Evolutionary conservation across 2,888 invertebrate genomes (phyloP).

Genomic region (Escarpia spicata): DNA sequence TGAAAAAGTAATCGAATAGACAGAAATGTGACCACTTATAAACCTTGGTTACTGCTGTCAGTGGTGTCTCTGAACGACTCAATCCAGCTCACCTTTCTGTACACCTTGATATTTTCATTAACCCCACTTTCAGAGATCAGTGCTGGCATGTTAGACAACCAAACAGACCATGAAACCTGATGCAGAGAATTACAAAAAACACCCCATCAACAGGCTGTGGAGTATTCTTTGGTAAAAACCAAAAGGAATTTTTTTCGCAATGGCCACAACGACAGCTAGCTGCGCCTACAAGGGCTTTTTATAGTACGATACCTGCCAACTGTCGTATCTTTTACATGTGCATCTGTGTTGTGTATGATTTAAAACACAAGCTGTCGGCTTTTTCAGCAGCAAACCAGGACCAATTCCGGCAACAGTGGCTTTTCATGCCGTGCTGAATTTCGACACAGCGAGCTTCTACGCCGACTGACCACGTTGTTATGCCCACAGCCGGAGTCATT

Average conservation of each 20-base stretch:
- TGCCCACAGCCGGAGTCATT: not conserved
- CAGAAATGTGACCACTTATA: not conserved
- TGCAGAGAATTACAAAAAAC: not conserved
- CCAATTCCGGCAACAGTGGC: not conserved
- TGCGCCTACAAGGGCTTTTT: not conserved
- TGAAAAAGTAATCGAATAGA: not conserved
- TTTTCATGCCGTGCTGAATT: conserved; percentile 5
- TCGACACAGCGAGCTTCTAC: not conserved
- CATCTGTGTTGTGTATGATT: conserved; percentile 12
- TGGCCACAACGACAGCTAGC: not conserved
- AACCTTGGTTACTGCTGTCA: not conserved
- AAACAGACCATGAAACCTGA: not conserved
- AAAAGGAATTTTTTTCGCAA: not conserved
- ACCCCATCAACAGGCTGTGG: not conserved
- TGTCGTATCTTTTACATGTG: conserved; percentile 4
- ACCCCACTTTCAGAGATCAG: conserved; percentile 9
- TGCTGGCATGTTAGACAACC: not conserved
- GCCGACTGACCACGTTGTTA: not conserved
- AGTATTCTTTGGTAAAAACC: not conserved
- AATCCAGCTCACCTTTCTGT: not conserved
- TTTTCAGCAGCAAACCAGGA: not conserved
- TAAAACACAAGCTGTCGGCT: not conserved
- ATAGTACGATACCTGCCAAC: not conserved
- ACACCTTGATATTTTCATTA: conserved; percentile 11
- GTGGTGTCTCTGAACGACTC: not conserved